phyloP scores from a whole-genome alignment of 1,140 invertebrate genomes.

The Microvelia longipes region DNA sequence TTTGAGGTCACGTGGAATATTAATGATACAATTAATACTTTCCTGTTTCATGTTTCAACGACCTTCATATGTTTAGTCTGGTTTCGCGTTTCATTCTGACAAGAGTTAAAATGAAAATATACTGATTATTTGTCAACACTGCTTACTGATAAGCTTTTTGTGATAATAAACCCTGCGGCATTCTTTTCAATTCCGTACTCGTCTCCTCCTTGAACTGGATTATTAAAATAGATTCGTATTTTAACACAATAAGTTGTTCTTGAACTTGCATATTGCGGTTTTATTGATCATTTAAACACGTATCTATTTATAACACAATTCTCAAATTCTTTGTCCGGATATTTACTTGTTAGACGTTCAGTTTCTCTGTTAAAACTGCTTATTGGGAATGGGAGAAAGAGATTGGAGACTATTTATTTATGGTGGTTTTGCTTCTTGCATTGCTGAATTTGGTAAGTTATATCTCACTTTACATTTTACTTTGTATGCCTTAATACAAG shows the following conservation, averaged over 20 bases:
- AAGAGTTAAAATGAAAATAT: background rate
- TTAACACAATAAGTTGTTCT: background rate
- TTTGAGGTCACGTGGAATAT: background rate
- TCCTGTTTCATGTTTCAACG: background rate
- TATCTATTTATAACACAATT: background rate
- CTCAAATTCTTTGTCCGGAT: background rate
- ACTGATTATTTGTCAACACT: background rate
- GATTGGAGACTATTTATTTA: slow-evolving; percentile 84
- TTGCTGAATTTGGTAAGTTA: slow-evolving; percentile 80
- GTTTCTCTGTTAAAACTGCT: background rate
- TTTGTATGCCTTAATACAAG: background rate
- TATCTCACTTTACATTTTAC: slow-evolving; percentile 8
- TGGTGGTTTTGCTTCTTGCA: slow-evolving; percentile 79
- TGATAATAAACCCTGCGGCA: background rate
- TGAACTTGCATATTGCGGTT: too few relatives aligned
- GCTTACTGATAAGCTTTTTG: background rate
- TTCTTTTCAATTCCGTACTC: background rate
- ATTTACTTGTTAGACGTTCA: background rate
- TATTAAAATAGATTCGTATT: background rate
- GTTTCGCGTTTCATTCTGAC: background rate
- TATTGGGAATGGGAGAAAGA: slow-evolving; percentile 36
- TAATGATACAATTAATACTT: background rate
- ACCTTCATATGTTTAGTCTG: background rate
- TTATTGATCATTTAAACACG: background rate
- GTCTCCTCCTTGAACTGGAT: background rate